Evolutionary conservation across 2,888 invertebrate genomes (phyloP).

Genomic region (Psococerastis gibbosa): DNA sequence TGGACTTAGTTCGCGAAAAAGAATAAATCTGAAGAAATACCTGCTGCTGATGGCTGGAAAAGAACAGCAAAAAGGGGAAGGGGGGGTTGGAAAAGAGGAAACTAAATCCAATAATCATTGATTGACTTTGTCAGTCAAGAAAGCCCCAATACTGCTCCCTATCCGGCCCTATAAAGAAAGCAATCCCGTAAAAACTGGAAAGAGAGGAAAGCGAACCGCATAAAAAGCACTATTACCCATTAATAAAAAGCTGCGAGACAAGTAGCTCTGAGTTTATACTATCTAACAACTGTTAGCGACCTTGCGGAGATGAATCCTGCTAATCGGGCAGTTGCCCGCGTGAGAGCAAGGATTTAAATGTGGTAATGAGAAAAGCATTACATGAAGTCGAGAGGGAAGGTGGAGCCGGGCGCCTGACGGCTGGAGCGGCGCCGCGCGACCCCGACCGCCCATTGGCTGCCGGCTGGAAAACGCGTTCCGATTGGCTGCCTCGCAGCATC

Average conservation of each 20-base stretch:
- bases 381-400: no score
- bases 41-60: no score
- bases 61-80: no score
- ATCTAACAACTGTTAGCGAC: background rate
- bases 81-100: background rate
- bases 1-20: no score
- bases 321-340: no score
- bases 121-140: background rate
- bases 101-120: background rate
- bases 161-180: background rate
- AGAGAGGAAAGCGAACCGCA: background rate
- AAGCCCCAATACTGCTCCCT: no score
- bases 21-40: no score
- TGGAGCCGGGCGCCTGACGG: no score
- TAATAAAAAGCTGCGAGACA: background rate
- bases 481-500: background rate
- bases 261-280: background rate
- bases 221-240: background rate
- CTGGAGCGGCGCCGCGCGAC: background rate
- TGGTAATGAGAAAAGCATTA: no score
- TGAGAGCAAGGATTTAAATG: no score
- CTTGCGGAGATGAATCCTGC: no score
- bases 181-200: background rate
- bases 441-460: background rate
- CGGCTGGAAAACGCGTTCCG: background rate